Conservation (phyloP, 2,113 vertebrate genomes). For the Poeciliopsis turrubarensis region DNA sequence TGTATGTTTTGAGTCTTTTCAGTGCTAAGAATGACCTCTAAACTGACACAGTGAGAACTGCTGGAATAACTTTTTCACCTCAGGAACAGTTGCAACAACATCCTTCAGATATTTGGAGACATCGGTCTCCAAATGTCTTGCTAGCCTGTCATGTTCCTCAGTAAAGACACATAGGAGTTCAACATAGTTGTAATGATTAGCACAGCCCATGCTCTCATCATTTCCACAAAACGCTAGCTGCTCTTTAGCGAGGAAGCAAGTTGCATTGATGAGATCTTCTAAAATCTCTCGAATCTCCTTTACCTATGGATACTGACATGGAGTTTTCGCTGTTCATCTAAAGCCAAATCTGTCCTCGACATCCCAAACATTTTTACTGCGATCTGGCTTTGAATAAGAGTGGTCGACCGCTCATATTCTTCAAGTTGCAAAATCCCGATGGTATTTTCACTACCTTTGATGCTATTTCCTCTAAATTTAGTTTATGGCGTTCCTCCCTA, state of each 20-base stretch:
- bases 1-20: slow-evolving; percentile 8
- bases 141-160: slow-evolving; percentile 3
- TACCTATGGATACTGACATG: not conserved
- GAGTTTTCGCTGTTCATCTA: not conserved
- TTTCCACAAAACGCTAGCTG: no score
- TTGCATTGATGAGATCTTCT: not conserved
- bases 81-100: not conserved
- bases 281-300: no score
- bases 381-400: slow-evolving; percentile 9
- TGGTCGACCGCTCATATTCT: not conserved
- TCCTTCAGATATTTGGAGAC: not conserved
- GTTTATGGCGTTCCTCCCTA: no score
- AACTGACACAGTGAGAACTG: not conserved
- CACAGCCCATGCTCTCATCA: no score
- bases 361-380: not conserved
- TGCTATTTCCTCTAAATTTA: no score
- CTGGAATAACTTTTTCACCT: not conserved
- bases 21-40: not conserved
- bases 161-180: not conserved
- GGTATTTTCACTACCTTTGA: no score
- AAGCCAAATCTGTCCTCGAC: not conserved
- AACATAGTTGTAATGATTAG: no score
- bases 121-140: no score
- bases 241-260: no score
- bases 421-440: not conserved